These are phyloP conservation scores for Rhabdophis nuchalis DNA, from an alignment of 2,797 vertebrate species.

Conservation along the genomic window DNA sequence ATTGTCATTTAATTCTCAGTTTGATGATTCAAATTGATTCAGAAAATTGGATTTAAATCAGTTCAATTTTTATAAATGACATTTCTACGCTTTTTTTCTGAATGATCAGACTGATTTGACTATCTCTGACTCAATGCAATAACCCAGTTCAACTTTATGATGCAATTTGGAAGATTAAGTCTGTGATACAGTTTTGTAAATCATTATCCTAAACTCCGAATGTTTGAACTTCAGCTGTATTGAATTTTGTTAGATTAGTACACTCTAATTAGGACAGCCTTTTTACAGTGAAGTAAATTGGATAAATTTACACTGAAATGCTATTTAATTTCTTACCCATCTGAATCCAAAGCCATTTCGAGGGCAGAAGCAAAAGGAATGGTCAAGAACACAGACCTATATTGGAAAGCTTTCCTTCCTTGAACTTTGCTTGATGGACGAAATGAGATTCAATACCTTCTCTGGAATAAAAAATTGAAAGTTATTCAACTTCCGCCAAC, in stretches of 20 bases:
- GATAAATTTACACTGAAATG: neutral
- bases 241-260: neutral
- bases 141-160: neutral
- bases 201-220: neutral
- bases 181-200: neutral
- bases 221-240: neutral
- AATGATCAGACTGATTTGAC: neutral
- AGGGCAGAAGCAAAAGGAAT: neutral
- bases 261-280: neutral
- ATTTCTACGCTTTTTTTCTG: neutral
- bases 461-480: neutral
- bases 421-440: neutral
- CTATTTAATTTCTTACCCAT: neutral
- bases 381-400: neutral
- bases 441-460: neutral
- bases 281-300: neutral
- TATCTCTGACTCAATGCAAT: neutral
- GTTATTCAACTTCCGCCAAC: no score
- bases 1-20: neutral
- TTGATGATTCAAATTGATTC: neutral
- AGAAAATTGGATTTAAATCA: neutral
- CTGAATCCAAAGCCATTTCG: neutral
- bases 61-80: neutral
- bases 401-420: neutral
- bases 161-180: neutral